Conservation (phyloP, 1,140 invertebrate genomes). For the Paralvinella palmiformis region DNA sequence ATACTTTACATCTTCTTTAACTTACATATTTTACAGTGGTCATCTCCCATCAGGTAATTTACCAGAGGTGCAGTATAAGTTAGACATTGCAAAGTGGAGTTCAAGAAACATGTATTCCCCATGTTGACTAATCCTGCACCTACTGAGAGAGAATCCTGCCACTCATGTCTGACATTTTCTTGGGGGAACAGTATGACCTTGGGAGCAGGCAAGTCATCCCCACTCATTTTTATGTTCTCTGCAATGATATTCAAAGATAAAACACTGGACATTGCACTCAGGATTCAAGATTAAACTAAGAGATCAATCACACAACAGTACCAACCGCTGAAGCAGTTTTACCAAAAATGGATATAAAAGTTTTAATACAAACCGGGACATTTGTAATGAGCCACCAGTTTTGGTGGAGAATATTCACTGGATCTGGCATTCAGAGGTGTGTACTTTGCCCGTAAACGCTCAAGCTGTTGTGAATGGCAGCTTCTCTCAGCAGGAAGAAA, state of each 20-base stretch:
- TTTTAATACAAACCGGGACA: no score
- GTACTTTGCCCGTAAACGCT: conserved; percentile 72
- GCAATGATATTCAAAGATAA: neutral
- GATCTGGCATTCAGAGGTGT: conserved; percentile 62
- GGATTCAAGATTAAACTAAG: no score
- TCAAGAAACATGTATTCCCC: conserved; percentile 95
- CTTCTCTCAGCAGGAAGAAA: conserved; percentile 66
- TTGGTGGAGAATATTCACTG: no score
- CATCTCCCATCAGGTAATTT: conserved; percentile 46
- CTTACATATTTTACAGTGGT: conserved; percentile 48
- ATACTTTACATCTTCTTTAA: no score
- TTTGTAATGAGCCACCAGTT: no score
- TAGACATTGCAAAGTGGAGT: conserved; percentile 76
- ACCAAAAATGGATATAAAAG: no score
- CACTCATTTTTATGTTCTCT: conserved; percentile 12
- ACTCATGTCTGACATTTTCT: conserved; percentile 73
- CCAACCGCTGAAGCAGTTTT: no score
- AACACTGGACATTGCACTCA: neutral
- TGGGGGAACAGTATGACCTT: conserved; percentile 68
- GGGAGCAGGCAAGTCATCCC: conserved; percentile 63
- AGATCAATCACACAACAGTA: no score
- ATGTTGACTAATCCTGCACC: conserved; percentile 88
- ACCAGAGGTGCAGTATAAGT: conserved; percentile 52
- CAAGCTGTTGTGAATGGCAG: conserved; percentile 64
- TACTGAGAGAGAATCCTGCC: conserved; percentile 64